Evolutionary conservation across 2,888 invertebrate species (phyloP), one percentile per base, ranked within the genome.

Genomic region (Zaprionus lineosus): DNA sequence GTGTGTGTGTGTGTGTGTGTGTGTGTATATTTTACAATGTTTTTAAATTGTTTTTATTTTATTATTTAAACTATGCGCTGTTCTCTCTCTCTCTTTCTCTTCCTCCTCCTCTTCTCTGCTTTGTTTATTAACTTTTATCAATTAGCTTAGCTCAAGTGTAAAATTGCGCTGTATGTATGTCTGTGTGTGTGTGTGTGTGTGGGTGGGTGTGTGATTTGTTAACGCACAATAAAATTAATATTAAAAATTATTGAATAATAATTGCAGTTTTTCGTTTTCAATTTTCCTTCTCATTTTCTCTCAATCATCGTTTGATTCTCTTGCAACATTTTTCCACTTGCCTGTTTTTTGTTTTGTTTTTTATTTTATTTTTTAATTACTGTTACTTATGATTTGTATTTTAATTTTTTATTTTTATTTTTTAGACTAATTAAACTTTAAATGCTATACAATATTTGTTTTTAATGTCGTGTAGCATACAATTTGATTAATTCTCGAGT

Each of bases 161-260:
- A 82, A 81, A 82, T 82, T 79, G 74, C 47, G 67, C 55, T 24
- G 7, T 21, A 21, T 21, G 21, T 21, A 21, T 21, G 21, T 21
- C 3, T 51, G 33, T 69, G 41, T 67, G 36, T 57, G 44, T 43
- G 24, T 65, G 21, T 66, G 48, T 65, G 40, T 61, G 61, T 67
- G 55, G n/a, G n/a, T n/a, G n/a, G n/a, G 26, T 52, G 21, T 21
- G 3, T 26, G 28, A 46, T 50, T 56, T 50, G 40, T 50, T 46
- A 53, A 50, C 69, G 73, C 84, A 84, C 66, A 78, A 74, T 76
- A 74, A 84, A 87, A 78, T 73, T 86, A 75, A 75, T 73, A 72
- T 74, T 81, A 72, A 83, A 81, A 87, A 83, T 85, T 87, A 85
- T 87, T 86, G 82, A 72, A 87, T 87, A 86, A 86, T 86, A 85